phyloP scores from a whole-genome alignment of 2,888 invertebrate species.

The Lepidocyrtoides sp. region DNA sequence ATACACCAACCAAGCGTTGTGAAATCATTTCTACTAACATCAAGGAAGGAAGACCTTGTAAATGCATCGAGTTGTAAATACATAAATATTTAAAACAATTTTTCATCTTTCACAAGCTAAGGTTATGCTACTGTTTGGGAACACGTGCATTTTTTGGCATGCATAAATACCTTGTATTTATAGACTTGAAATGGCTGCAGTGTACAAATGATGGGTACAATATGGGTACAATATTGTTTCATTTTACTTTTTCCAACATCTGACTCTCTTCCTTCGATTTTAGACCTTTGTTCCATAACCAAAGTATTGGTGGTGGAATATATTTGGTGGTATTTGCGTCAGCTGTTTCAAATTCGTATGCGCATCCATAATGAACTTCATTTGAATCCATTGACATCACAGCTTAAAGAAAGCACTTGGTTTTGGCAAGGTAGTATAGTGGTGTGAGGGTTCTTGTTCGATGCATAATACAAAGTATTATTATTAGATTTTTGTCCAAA shows the following conservation, averaged over 20 bases:
- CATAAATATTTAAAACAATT: background rate
- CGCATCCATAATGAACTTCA: slow-evolving; percentile 49
- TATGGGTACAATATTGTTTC: too few species aligned
- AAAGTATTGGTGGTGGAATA: background rate
- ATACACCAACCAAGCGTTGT: too few species aligned
- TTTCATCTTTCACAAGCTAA: too few species aligned
- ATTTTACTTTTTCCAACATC: background rate
- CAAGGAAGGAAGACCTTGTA: slow-evolving; percentile 8
- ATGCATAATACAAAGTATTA: background rate
- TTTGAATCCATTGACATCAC: slow-evolving; percentile 49
- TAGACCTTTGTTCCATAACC: background rate
- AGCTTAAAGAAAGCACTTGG: slow-evolving; percentile 6
- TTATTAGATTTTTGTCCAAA: slow-evolving; percentile 14
- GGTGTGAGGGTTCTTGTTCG: background rate
- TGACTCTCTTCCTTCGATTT: background rate
- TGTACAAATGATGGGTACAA: too few species aligned
- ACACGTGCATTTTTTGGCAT: too few species aligned
- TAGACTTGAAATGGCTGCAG: too few species aligned
- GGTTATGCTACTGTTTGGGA: too few species aligned
- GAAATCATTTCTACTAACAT: background rate
- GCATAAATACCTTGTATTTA: too few species aligned
- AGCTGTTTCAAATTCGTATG: slow-evolving; percentile 48
- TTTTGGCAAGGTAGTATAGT: too few species aligned
- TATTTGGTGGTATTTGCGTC: background rate
- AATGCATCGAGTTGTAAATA: background rate